A percentile compares a stretch with the other conserved stretches of the same genome.
Evolutionary conservation across 2,888 invertebrate species (phyloP).

Genomic region (Digitonthophagus gazella): DNA sequence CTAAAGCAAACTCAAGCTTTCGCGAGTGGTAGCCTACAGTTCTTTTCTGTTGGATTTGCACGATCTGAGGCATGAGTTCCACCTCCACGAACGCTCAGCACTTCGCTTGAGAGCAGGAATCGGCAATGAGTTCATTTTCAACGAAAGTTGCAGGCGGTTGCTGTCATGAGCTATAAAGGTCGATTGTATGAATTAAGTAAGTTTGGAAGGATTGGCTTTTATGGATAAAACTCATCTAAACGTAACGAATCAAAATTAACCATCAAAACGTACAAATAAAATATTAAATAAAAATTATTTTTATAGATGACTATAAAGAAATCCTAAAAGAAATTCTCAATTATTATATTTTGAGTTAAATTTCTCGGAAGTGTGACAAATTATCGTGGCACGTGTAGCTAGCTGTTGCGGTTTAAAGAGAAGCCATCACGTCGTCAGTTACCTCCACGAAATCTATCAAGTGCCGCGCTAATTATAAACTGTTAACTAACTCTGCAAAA

Average conservation of each 20-base stretch:
- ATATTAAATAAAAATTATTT: too few species aligned
- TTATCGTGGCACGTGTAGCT: neutral
- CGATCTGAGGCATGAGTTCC: neutral
- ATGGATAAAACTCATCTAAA: neutral
- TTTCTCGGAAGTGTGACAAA: neutral
- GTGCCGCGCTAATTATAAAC: conserved; percentile 12
- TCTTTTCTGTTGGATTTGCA: conserved; percentile 5
- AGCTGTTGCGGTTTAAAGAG: neutral
- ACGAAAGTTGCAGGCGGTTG: neutral
- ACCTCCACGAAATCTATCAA: conserved; percentile 15
- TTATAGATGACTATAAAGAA: too few species aligned
- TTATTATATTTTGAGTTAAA: too few species aligned
- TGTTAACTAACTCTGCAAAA: conserved; percentile 15
- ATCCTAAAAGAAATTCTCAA: too few species aligned
- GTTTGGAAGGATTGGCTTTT: neutral
- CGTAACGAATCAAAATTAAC: neutral
- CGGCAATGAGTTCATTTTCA: neutral
- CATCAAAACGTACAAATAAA: too few species aligned
- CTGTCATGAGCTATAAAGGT: neutral
- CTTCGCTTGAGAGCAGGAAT: too few species aligned
- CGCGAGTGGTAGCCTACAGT: neutral
- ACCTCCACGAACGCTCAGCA: too few species aligned
- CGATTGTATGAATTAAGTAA: neutral
- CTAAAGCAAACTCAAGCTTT: conserved; percentile 4
- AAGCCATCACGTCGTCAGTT: conserved; percentile 4